Base-by-base conservation (phyloP, 2,797 vertebrate species). In the Phoeniculus purpureus region DNA sequence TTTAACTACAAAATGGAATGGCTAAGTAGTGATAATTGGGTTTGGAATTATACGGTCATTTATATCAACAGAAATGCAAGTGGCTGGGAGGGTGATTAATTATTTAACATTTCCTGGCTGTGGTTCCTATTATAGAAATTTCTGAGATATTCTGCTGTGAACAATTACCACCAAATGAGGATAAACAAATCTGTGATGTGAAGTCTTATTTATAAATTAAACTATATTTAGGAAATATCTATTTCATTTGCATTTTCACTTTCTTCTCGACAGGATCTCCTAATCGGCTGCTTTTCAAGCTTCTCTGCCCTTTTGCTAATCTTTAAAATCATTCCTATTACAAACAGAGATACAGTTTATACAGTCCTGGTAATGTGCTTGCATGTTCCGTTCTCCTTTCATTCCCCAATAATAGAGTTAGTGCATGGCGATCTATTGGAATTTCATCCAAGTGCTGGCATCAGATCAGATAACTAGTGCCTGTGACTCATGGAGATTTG, bases 81-180 rank as follows among this genome's bases (percentile, higher is more conserved):
- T 97, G 96, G 97, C 98, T 98, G 97, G 97, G 96, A 97, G 92
- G 95, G 96, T 96, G 96, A 98, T 98, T 97, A 97, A 99, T 98
- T 98, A 98, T 99, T 98, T 98, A 98, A 97, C 96, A 94, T 97
- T 97, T 97, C 96, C 97, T 98, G 96, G 97, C 96, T 98, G 97
- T 95, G 97, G 96, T 96, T 97, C 97, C 96, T 98, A 95, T 97
- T 97, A 97, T 97, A 97, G 97, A 97, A 98, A 97, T 97, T 98
- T 97, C 97, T 97, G 97, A 96, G 97, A 97, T 94, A 96, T 97
- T 97, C 96, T 97, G 93, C 97, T 97, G 96, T 95, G 97, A 98
- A 97, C 97, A 97, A 95, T 98, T 98, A 98, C 97, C 97, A 96
- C 97, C 96, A 95, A 97, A 96, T 94, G 88, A 96, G 96, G 96